A percentile compares a stretch with the other conserved stretches of the same genome.
These are phyloP conservation scores for Dromococcyx pavoninus DNA, from an alignment of 2,797 vertebrate species.

Conservation along the genomic window DNA sequence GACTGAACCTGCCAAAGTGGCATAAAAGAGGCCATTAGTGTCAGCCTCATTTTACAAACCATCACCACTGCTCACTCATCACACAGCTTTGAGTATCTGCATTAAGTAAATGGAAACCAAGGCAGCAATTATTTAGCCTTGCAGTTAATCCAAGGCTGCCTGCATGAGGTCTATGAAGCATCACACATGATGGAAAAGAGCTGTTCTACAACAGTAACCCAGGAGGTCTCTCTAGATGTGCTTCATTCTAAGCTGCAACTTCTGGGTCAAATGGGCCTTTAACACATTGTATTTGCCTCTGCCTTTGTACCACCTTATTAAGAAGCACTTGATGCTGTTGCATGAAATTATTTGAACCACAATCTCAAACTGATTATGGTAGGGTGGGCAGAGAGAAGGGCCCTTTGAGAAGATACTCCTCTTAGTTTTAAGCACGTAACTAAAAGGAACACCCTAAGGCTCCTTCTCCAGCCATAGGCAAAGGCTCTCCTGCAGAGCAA, in stretches of 20 bases:
- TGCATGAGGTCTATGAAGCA: neutral
- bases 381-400: neutral
- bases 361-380: accelerated
- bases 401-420: neutral
- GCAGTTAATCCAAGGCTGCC: neutral
- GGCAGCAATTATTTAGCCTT: neutral
- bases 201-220: neutral
- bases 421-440: neutral
- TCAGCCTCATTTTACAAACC: neutral
- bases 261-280: neutral
- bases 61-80: neutral
- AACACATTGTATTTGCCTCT: accelerated
- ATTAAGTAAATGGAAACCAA: neutral
- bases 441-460: neutral
- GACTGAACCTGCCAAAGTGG: neutral
- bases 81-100: neutral
- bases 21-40: neutral
- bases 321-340: accelerated
- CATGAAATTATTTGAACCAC: neutral
- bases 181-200: neutral
- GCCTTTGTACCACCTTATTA: neutral
- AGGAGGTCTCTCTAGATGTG: neutral
- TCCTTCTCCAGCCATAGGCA: neutral
- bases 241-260: neutral
- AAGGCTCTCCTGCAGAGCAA: neutral